phyloP scores from a whole-genome alignment of 1,140 invertebrate species.

The Anastrepha obliqua region DNA sequence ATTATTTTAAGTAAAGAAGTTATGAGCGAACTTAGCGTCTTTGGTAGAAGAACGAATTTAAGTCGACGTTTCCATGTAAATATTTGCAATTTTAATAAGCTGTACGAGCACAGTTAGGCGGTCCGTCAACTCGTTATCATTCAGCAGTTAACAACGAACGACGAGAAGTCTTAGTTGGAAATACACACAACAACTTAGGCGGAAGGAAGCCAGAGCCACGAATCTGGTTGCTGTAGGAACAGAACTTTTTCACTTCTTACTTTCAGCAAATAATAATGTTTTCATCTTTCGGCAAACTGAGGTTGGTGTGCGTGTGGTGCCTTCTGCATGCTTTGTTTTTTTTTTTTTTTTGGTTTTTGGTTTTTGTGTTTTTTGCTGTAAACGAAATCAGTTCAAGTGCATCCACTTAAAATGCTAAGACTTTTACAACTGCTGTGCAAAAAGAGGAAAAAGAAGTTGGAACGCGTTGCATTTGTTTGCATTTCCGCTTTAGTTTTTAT shows the following conservation, averaged over 20 bases:
- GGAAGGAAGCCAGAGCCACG: too few species aligned
- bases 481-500: neutral
- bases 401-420: conserved; percentile 48
- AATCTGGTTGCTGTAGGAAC: neutral
- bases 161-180: neutral
- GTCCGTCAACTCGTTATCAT: conserved; percentile 37
- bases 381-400: conserved; percentile 46
- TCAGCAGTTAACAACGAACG: conserved; percentile 20
- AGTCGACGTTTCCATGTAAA: conserved; percentile 23
- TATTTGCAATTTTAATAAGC: conserved; percentile 51
- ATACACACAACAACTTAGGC: neutral
- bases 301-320: too few species aligned
- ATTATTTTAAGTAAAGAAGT: neutral
- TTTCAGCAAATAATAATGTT: conserved; percentile 34
- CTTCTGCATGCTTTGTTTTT: neutral
- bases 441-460: neutral
- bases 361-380: neutral
- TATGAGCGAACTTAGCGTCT: neutral
- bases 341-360: neutral
- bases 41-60: neutral
- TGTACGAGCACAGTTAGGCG: neutral
- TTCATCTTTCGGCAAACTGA: neutral
- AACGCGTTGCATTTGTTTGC: neutral
- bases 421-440: neutral
- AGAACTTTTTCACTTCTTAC: conserved; percentile 25